Base-by-base conservation (phyloP, 2,888 invertebrate genomes). In the Heliconius ismenius region DNA sequence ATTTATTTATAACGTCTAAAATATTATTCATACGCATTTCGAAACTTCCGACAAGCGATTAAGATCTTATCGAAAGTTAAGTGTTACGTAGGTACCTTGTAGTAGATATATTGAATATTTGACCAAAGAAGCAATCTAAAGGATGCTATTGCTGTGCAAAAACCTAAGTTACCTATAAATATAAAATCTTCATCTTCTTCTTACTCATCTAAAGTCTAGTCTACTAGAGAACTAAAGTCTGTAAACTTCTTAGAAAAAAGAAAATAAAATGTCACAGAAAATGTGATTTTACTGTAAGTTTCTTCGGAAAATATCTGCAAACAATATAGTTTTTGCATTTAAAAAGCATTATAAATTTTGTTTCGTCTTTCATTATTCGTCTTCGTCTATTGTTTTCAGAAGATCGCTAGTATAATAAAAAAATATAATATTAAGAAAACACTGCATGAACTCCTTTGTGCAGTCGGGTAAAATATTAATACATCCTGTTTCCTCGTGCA, bases 11-110 rank as follows among this genome's bases (percentile, higher is more conserved):
- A 64, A 70, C n/a, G 36, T 65, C 32, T 39, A 21, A 60, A 74
- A 68, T 67, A 36, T 74, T 68, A 60, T 68, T 68, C 13, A 68
- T 68, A 68, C 43, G 26, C 26, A 18, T 60, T 68, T 26, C 26
- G n/a, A 54, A 49, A 74, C 39, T 74, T 64, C 73, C 73, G 43
- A 64, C 64, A 64, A 64, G n/a, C 21, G 62, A 62, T 62, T 39
- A 43, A 62, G 21, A 73, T 73, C 11, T 62, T 60, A 73, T 62
- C 58, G 13, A 21, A 62, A 73, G 6, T 18, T 26, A 73, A 39
- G n/a, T 10, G 36, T 58, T 54, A 36, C 32, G n/a, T n/a, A 39
- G 13, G 15, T 67, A 64, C 32, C 11, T 64, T 36, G 7, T 43
- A 4, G 13, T 39, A 2, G 15, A 15, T 39, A 7, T 1, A 39